Evolutionary conservation across 1,140 invertebrate species (phyloP).

Genomic region (honey bee (Apis mellifera)): Amel_HAv3.1 CM009931.2:24062501-24063000

Average conservation of each 20-base stretch:
- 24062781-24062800: conserved; percentile 51
- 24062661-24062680: conserved; percentile 1
- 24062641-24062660: not conserved
- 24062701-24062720: conserved; percentile 52
- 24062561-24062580: not conserved
- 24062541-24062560: not conserved
- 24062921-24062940: too few species aligned
- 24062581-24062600: conserved; percentile 33
- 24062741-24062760: conserved; percentile 62
- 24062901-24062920: too few species aligned
- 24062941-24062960: too few species aligned
- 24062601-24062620: conserved; percentile 25
- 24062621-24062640: not conserved
- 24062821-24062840: conserved; percentile 57
- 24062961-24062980: too few species aligned
- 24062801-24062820: conserved; percentile 42
- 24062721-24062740: conserved; percentile 56
- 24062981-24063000: too few species aligned
- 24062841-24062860: conserved; percentile 61
- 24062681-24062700: not conserved
- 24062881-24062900: too few species aligned
- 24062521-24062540: too few species aligned
- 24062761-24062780: conserved; percentile 51
- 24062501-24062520: too few species aligned
- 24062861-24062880: conserved; percentile 34